These are phyloP conservation scores for Limnothrissa miodon DNA, from an alignment of 2,113 vertebrate genomes.

Conservation along the genomic window DNA sequence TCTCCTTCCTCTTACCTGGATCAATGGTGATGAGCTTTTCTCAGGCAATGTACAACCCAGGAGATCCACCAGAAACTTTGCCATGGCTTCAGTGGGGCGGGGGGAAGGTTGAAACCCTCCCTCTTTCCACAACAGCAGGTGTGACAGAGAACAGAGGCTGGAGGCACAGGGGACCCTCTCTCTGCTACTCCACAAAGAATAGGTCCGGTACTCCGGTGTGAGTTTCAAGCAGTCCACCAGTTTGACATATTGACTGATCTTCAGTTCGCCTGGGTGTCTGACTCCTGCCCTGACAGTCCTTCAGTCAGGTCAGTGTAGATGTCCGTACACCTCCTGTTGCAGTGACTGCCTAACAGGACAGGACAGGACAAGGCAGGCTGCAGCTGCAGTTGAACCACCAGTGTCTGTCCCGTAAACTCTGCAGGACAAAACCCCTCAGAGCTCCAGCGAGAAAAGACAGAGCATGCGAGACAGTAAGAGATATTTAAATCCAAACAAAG, in stretches of 20 bases:
- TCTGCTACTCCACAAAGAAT: neutral
- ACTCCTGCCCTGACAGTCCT: neutral
- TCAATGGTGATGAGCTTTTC: constrained; percentile 69
- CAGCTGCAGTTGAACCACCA: neutral
- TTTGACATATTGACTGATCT: neutral
- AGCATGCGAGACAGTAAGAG: neutral
- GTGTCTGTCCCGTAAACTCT: neutral
- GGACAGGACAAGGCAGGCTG: neutral
- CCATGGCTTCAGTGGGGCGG: constrained; percentile 58
- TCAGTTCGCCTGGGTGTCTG: neutral
- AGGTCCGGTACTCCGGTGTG: neutral
- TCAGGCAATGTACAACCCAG: constrained; percentile 77
- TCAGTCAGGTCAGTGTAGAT: neutral
- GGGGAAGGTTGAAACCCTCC: neutral
- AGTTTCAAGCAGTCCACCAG: neutral
- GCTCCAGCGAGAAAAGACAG: neutral
- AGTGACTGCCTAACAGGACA: neutral
- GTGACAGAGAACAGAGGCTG: neutral
- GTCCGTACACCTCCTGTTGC: neutral
- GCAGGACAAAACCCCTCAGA: neutral
- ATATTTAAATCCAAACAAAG: neutral
- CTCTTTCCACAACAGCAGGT: neutral
- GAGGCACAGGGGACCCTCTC: neutral
- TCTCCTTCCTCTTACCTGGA: constrained; percentile 68
- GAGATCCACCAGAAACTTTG: constrained; percentile 82